These are phyloP conservation scores for Chironex yamaguchii DNA, from an alignment of 30 jellyfish, hydroid and myxozoan genomes.

Conservation along the genomic window DNA sequence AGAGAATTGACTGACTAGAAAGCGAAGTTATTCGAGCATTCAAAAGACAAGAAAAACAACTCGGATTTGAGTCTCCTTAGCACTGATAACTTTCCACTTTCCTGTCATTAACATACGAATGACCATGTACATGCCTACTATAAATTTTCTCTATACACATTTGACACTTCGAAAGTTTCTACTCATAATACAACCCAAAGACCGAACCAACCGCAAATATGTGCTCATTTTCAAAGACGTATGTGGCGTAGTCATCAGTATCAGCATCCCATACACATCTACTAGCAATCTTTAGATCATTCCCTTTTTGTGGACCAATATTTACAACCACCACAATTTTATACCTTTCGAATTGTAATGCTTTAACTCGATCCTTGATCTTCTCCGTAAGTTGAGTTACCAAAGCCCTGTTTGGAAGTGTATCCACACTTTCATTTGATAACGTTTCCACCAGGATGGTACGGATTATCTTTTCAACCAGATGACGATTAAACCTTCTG, in stretches of 20 bases:
- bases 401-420: constrained; percentile 10
- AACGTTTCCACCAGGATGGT: constrained; percentile 35
- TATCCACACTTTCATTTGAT: constrained; percentile 20
- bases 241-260: constrained; percentile 74
- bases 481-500: constrained; percentile 33
- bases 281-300: constrained; percentile 69
- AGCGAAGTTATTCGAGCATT: too few species aligned
- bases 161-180: background rate
- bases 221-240: constrained; percentile 42
- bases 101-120: too few species aligned
- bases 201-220: constrained; percentile 69
- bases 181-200: constrained; percentile 69
- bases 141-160: too few species aligned
- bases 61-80: too few species aligned
- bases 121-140: too few species aligned
- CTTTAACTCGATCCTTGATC: constrained; percentile 50
- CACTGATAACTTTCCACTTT: too few species aligned
- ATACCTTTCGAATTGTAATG: constrained; percentile 36
- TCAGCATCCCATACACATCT: constrained; percentile 85
- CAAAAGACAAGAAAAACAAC: background rate
- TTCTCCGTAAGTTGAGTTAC: constrained; percentile 45
- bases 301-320: constrained; percentile 68
- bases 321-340: constrained; percentile 62
- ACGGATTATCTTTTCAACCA: constrained; percentile 24
- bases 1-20: too few species aligned